These are phyloP conservation scores for Cetoscarus ocellatus DNA, from an alignment of 2,797 vertebrate species.

Conservation along the genomic window DNA sequence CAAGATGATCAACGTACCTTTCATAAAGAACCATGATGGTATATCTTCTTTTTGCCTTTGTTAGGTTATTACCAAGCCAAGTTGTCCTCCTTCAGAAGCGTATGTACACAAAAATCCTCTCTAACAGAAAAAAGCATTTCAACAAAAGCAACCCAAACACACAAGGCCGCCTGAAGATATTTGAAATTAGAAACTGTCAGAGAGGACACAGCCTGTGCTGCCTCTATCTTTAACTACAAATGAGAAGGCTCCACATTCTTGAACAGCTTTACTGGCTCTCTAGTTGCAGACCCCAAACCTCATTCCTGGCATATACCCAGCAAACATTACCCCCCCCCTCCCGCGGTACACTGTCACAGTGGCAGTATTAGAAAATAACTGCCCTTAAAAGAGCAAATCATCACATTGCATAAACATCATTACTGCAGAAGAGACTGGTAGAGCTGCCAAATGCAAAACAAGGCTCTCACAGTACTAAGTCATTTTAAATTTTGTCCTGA, in stretches of 20 bases:
- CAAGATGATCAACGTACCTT: conserved; percentile 86
- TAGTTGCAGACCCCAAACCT: conserved; percentile 86
- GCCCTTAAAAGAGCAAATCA: conserved; percentile 67
- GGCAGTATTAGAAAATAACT: conserved; percentile 66
- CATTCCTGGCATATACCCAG: conserved; percentile 72
- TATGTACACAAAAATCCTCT: conserved; percentile 29
- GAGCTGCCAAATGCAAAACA: conserved; percentile 50
- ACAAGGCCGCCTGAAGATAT: conserved; percentile 67
- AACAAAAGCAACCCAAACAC: conserved; percentile 66
- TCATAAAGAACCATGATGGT: conserved; percentile 84
- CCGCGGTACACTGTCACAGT: conserved; percentile 61
- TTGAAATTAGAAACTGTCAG: conserved; percentile 89
- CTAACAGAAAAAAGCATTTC: conserved; percentile 30
- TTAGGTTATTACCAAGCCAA: conserved; percentile 42
- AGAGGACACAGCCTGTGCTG: conserved; percentile 83
- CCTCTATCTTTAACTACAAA: conserved; percentile 99
- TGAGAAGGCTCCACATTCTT: conserved; percentile 96
- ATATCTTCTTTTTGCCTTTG: conserved; percentile 29
- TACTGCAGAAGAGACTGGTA: conserved; percentile 14
- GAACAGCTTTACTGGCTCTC: conserved; percentile 89
- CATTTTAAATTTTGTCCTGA: conserved; percentile 35
- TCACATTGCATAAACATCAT: conserved; percentile 23
- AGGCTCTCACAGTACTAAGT: conserved; percentile 35
- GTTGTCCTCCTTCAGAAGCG: conserved; percentile 32
- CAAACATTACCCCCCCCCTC: conserved; percentile 69